Percentiles rank a stretch among this genome's conserved stretches.
phyloP scores from a whole-genome alignment of 2,888 invertebrate species.

The Xanthorhoe spadicearia region DNA sequence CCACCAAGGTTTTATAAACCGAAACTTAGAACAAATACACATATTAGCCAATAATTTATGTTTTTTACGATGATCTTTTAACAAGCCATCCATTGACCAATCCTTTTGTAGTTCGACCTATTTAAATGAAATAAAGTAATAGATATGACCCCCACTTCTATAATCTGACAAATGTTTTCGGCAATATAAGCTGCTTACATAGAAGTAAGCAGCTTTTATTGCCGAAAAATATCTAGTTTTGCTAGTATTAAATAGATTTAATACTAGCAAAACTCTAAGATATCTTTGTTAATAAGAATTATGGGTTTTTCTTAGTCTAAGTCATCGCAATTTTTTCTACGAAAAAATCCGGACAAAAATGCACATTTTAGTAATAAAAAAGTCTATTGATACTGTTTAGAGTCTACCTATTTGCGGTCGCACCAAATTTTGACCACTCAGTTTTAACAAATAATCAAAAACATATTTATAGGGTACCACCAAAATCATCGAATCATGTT shows the following conservation, averaged over 20 bases:
- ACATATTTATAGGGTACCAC: too few species aligned
- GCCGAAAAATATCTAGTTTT: too few species aligned
- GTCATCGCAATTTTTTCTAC: not conserved
- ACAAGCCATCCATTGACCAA: constrained; percentile 53
- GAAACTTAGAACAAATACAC: constrained; percentile 22
- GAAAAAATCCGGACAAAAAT: not conserved
- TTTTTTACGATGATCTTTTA: constrained; percentile 48
- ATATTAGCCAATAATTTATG: constrained; percentile 27
- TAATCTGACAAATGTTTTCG: constrained; percentile 48
- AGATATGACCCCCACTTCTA: constrained; percentile 69
- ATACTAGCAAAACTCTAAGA: too few species aligned
- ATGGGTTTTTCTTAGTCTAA: not conserved
- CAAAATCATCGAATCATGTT: too few species aligned
- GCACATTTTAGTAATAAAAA: too few species aligned
- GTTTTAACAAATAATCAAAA: too few species aligned
- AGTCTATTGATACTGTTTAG: too few species aligned
- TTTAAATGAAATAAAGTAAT: constrained; percentile 66
- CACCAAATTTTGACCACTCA: not conserved
- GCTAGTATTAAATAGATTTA: too few species aligned
- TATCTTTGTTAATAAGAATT: not conserved
- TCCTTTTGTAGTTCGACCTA: constrained; percentile 69
- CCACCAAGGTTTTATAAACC: constrained; percentile 22
- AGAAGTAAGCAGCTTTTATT: too few species aligned
- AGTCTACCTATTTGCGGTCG: too few species aligned
- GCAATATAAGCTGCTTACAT: not conserved